These are phyloP conservation scores for Cosmia pyralina DNA, from an alignment of 2,888 invertebrate genomes.

Conservation along the genomic window DNA sequence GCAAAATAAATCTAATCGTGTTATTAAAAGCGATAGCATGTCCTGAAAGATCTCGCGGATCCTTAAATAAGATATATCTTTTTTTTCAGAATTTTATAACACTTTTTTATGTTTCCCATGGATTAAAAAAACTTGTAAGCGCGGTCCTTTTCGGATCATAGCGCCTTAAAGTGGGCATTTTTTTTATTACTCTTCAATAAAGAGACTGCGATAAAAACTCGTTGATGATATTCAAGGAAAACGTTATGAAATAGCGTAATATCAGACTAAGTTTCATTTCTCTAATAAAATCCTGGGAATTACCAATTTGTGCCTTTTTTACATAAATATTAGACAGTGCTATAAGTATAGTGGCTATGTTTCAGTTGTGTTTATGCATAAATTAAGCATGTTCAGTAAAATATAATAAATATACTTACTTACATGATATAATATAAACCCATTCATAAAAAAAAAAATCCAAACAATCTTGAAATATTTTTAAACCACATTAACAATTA, in stretches of 20 bases:
- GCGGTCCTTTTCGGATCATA: too few species aligned
- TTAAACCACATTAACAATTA: neutral
- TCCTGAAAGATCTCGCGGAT: too few species aligned
- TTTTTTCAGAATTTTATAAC: too few species aligned
- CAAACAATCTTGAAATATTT: neutral
- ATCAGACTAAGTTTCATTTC: neutral
- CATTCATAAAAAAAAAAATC: neutral
- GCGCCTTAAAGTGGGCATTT: neutral
- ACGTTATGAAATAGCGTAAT: neutral
- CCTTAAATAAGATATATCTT: too few species aligned
- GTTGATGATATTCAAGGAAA: neutral
- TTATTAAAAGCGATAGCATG: too few species aligned
- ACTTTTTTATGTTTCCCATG: too few species aligned
- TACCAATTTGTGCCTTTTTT: neutral
- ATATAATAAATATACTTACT: conserved; percentile 11
- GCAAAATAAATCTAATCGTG: too few species aligned
- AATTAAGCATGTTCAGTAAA: neutral
- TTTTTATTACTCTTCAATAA: neutral
- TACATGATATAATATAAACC: neutral
- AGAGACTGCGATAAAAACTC: neutral
- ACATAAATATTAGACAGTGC: neutral
- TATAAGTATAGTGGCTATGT: neutral
- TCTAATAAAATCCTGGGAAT: neutral
- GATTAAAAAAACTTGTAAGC: too few species aligned
- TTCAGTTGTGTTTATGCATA: neutral